These are phyloP conservation scores for Dynastes grantii DNA, from an alignment of 2,888 invertebrate species.

Conservation along the genomic window DNA sequence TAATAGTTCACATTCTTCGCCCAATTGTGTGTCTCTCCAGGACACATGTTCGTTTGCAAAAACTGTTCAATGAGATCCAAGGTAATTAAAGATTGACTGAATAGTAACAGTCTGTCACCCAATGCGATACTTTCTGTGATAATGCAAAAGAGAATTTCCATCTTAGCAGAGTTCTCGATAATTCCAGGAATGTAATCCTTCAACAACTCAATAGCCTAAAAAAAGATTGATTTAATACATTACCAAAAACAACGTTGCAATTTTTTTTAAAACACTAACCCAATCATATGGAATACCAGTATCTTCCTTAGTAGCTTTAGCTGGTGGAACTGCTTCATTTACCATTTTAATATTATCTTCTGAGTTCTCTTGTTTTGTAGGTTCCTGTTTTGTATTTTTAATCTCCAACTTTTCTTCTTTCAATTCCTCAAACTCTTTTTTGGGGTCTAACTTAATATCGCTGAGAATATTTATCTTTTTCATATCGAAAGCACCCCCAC, in stretches of 20 bases:
- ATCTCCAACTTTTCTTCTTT: conserved; percentile 53
- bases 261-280: conserved; percentile 70
- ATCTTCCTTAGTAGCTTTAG: conserved; percentile 75
- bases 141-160: conserved; percentile 94
- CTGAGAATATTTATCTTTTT: conserved; percentile 69
- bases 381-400: conserved; percentile 59
- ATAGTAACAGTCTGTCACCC: conserved; percentile 93
- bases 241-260: background rate
- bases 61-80: conserved; percentile 96
- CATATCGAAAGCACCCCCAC: conserved; percentile 60
- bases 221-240: background rate
- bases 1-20: conserved; percentile 90
- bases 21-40: conserved; percentile 85
- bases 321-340: conserved; percentile 55
- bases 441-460: conserved; percentile 68
- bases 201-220: conserved; percentile 82
- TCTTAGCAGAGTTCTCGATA: conserved; percentile 94
- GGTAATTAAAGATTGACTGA: conserved; percentile 97
- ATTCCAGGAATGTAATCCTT: conserved; percentile 91
- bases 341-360: conserved; percentile 69
- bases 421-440: conserved; percentile 72
- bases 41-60: conserved; percentile 81
- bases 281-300: conserved; percentile 92
- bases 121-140: conserved; percentile 89
- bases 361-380: conserved; percentile 44